Base-by-base conservation (phyloP, 2,113 vertebrate species). In the Oceanodroma tethys region DNA sequence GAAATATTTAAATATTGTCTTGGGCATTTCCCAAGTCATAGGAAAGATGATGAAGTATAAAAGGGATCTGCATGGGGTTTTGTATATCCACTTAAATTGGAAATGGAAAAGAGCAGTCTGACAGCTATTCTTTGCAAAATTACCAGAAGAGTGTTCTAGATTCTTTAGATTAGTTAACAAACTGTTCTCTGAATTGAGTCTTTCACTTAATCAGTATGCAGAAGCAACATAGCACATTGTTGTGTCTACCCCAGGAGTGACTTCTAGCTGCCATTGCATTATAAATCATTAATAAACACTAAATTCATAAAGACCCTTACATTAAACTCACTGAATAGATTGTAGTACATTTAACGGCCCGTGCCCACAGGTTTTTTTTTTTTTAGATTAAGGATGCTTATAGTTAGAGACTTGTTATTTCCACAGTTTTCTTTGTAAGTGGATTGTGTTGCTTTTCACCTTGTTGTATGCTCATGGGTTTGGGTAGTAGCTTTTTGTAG, bases 311-410 rank as follows among this genome's bases (percentile, higher is more conserved):
- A 92, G 80, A 81, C 30, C 53, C 43, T 95, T 81, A 29, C 58
- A 75, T 91, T 88, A 95, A 95, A 89, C 12, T 86, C 76, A 65
- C 34, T 84, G 68, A 96, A 81, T 45, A 91, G 43, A 86, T 92
- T 79, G 72, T 26, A 76, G 58, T 50, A 70, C 18, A 62, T 72
- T 90, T 91, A 95, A 86, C 81, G 43, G 38, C 25, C 40, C 38
- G 34, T 72, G 7, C 5, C 53, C 4, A 9, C 11, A 8, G 2
- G 22, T 43, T 27, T 26, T 56, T 62, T 75, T 62, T 75, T 72
- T 42, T 81, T 53, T 42, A 42, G 10, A 63, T 73, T 87, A 94
- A 73, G 9, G 7, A 50, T 55, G 47, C 19, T 88, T 73, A 13
- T 14, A 81, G 14, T 71, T 74, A 23, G 36, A 71, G 72, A 67